Base-by-base conservation (phyloP, 2,888 invertebrate genomes). In the Thymelicus lineola region DNA sequence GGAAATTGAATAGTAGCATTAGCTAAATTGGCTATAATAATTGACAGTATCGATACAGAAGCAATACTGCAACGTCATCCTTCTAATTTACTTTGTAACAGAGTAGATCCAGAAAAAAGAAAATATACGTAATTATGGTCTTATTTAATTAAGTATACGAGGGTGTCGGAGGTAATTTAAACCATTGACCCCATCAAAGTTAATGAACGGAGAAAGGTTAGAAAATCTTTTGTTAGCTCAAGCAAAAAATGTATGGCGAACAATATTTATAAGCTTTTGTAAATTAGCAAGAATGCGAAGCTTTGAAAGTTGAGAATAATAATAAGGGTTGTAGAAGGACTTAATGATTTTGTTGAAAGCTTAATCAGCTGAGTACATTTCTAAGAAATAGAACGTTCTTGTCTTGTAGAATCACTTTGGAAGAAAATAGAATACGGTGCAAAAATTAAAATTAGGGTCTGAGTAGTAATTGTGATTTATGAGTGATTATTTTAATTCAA, bases 141-240 rank as follows among this genome's bases (percentile, higher is more conserved):
- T 68, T 62, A 62, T 68, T 68, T 68, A 62, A 68, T 68, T 62
- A 68, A 68, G 46, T 62, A 62, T 17, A 57, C 62, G 57, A 68
- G 62, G 62, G 62, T 62, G 62, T 62, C 55, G 55, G 62, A 57
- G 62, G 57, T 68, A 68, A 68, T 68, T 68, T 68, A 68, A 62
- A 62, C 68, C 62, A 62, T 68, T 68, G 68, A 68, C 68, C 68
- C 62, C 68, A 68, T 68, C 68, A 68, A 68, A 68, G 68, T 68
- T 68, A 68, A 68, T 68, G 68, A 68, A 68, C 68, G 62, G 57
- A 48, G 57, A 61, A 62, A 68, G 68, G 62, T 62, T 68, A 57
- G 60, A 68, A 68, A 68, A 68, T 68, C 68, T 68, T 68, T 68
- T 68, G 68, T 68, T 48, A 61, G 57, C 68, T 62, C 57, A 68